Evolutionary conservation across 2,888 invertebrate genomes (phyloP).

Genomic region (Trichopria drosophilae): DNA sequence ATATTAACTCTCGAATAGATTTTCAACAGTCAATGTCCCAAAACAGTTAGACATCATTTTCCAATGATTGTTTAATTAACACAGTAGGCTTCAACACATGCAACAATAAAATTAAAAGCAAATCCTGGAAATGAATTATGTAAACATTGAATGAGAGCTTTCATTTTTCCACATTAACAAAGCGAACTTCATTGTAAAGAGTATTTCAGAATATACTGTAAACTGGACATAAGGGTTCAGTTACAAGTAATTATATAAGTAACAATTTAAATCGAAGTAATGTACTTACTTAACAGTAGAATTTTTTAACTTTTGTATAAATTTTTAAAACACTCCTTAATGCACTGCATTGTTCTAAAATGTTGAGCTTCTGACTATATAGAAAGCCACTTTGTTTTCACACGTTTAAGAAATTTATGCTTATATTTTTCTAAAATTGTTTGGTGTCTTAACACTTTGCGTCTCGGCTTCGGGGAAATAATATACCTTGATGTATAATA

Average conservation of each 20-base stretch:
- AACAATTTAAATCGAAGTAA: conserved; percentile 17
- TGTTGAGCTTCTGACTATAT: conserved; percentile 13
- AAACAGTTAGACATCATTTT: not conserved
- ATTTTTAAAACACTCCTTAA: conserved; percentile 16
- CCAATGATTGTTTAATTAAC: not conserved
- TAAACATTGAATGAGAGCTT: conserved; percentile 29
- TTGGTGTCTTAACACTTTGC: conserved; percentile 20
- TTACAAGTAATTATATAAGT: conserved; percentile 5
- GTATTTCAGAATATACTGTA: not conserved
- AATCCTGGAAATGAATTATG: conserved; percentile 10
- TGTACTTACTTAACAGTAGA: conserved; percentile 4
- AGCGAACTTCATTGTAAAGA: no score
- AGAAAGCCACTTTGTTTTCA: conserved; percentile 21
- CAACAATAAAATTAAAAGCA: not conserved
- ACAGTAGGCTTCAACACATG: not conserved
- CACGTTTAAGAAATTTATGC: conserved; percentile 21
- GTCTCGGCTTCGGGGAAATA: conserved; percentile 18
- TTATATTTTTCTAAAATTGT: conserved; percentile 8
- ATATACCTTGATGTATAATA: conserved; percentile 14
- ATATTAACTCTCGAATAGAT: not conserved
- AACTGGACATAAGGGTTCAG: conserved; percentile 7
- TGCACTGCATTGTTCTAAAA: conserved; percentile 20
- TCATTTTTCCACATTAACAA: conserved; percentile 31
- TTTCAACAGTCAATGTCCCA: conserved; percentile 7
- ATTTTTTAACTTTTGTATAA: conserved; percentile 9